Evolutionary conservation across 2,888 invertebrate genomes (phyloP).

Genomic region (Sabatieria punctata): DNA sequence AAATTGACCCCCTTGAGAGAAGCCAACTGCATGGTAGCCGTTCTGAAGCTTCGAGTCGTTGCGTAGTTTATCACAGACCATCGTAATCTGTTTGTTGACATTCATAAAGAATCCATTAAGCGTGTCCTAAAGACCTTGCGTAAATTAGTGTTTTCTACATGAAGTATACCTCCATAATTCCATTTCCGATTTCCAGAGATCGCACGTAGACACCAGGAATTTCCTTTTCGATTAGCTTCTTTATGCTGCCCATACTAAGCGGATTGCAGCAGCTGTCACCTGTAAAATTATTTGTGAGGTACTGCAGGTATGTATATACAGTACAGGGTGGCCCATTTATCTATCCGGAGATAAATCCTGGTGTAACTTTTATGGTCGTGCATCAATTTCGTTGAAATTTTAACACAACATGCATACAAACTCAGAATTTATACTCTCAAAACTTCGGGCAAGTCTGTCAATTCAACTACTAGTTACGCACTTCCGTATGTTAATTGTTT

Average conservation of each 20-base stretch:
- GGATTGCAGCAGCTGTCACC: slow-evolving; percentile 85
- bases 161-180: slow-evolving; percentile 25
- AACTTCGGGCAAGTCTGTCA: no score
- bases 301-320: no score
- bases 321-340: no score
- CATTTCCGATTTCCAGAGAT: slow-evolving; percentile 61
- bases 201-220: slow-evolving; percentile 64
- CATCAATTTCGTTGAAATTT: no score
- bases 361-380: no score
- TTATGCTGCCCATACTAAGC: slow-evolving; percentile 65
- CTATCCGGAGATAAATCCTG: no score
- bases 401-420: no score
- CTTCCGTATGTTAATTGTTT: no score
- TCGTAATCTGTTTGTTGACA: slow-evolving; percentile 39
- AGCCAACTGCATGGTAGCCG: slow-evolving; percentile 87
- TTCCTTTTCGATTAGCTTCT: slow-evolving; percentile 49
- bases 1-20: slow-evolving; percentile 92
- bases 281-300: no score
- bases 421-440: no score
- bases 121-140: slow-evolving; percentile 31
- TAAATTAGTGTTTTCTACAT: background rate
- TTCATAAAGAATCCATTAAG: slow-evolving; percentile 38
- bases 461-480: no score
- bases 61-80: slow-evolving; percentile 54
- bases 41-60: slow-evolving; percentile 48